These are phyloP conservation scores for Reticulitermes speratus DNA, from an alignment of 1,140 invertebrate species.

Conservation along the genomic window DNA sequence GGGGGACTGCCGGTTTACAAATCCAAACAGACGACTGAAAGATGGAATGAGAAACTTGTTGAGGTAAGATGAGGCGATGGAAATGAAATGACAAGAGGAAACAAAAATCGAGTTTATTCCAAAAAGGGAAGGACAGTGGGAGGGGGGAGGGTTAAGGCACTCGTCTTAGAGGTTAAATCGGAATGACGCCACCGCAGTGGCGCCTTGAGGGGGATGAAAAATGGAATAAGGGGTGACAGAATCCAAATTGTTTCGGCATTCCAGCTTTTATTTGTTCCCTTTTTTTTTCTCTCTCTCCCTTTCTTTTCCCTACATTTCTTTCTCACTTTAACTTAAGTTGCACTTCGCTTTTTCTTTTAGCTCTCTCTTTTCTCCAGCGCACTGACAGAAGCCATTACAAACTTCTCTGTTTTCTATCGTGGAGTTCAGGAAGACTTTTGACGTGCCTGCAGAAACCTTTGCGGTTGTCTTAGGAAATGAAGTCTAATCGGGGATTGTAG, in stretches of 20 bases:
- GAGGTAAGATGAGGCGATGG: neutral
- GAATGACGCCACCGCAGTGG: conserved; percentile 21
- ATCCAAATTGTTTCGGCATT: conserved; percentile 31
- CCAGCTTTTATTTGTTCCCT: neutral
- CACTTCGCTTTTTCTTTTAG: neutral
- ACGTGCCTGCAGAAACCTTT: neutral
- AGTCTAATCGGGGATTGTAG: neutral
- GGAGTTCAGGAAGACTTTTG: neutral
- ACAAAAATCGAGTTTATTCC: neutral
- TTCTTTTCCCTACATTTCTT: neutral
- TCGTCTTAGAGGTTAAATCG: conserved; percentile 1
- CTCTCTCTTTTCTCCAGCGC: neutral
- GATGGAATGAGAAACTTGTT: conserved; percentile 24
- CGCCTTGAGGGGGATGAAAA: conserved; percentile 29
- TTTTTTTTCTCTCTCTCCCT: neutral
- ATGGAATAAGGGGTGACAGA: conserved; percentile 32
- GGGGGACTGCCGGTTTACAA: neutral
- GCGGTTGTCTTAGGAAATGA: neutral
- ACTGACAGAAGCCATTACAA: conserved; percentile 2
- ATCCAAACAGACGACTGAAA: conserved; percentile 16
- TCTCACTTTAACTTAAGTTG: neutral
- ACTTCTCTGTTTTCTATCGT: neutral
- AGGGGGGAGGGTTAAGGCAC: neutral
- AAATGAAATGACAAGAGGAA: neutral
- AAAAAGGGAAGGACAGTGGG: neutral